These are phyloP conservation scores for Torymus texanus DNA, from an alignment of 2,888 invertebrate species.

Conservation along the genomic window DNA sequence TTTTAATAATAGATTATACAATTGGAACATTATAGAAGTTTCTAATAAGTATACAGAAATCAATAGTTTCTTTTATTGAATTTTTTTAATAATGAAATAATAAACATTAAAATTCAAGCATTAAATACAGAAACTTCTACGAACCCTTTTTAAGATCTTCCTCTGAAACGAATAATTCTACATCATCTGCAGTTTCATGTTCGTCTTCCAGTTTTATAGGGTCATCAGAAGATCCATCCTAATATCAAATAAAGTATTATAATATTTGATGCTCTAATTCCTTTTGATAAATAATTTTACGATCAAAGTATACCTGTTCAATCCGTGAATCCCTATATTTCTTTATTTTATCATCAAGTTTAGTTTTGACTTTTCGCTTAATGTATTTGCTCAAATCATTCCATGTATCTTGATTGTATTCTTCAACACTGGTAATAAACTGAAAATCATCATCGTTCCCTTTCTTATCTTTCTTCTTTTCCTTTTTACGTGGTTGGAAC, in stretches of 20 bases:
- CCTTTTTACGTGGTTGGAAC: slow-evolving; percentile 91
- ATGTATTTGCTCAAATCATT: slow-evolving; percentile 87
- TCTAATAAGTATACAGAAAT: not conserved
- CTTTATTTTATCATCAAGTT: slow-evolving; percentile 90
- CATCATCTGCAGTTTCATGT: slow-evolving; percentile 68
- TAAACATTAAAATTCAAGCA: not conserved
- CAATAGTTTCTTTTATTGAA: not conserved
- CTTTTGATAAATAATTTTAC: slow-evolving; percentile 13
- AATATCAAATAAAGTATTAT: slow-evolving; percentile 23
- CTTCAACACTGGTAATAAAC: slow-evolving; percentile 86
- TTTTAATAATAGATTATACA: not conserved
- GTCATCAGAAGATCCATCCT: slow-evolving; percentile 72
- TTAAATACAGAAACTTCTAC: not conserved
- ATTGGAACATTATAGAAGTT: not conserved
- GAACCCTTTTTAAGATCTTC: slow-evolving; percentile 71
- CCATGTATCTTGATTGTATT: slow-evolving; percentile 90
- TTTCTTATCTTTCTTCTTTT: slow-evolving; percentile 82
- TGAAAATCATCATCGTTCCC: slow-evolving; percentile 89
- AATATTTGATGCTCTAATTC: slow-evolving; percentile 9
- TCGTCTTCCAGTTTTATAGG: slow-evolving; percentile 80
- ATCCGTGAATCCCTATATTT: slow-evolving; percentile 74
- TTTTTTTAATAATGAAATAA: not conserved
- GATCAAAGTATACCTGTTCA: slow-evolving; percentile 73
- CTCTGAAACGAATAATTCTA: slow-evolving; percentile 61
- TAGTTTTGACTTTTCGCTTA: slow-evolving; percentile 86